Evolutionary conservation across 2,888 invertebrate genomes (phyloP).

Genomic region (Litoditis marina): DNA sequence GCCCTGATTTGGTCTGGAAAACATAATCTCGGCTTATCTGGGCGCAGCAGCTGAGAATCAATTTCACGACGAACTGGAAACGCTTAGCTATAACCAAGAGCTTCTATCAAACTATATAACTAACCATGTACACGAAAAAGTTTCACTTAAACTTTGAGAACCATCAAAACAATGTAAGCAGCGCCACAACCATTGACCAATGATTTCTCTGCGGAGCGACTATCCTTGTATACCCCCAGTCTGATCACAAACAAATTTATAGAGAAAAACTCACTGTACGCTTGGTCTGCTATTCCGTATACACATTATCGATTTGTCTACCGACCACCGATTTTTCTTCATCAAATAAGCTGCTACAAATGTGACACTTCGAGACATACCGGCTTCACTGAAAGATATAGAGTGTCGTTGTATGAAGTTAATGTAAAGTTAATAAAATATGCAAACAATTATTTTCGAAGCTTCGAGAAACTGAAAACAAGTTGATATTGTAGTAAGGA

Average conservation of each 20-base stretch:
- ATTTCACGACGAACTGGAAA: too few species aligned
- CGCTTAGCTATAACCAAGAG: too few species aligned
- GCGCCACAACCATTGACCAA: too few species aligned
- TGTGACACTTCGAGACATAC: slow-evolving; percentile 47
- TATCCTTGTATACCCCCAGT: too few species aligned
- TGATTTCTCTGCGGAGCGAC: too few species aligned
- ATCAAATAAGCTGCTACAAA: slow-evolving; percentile 51
- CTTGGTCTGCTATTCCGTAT: slow-evolving; percentile 37
- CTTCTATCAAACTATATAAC: too few species aligned
- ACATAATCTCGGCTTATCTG: background rate
- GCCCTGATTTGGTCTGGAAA: slow-evolving; percentile 26
- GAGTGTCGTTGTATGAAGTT: background rate
- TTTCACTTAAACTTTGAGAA: too few species aligned
- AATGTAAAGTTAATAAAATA: too few species aligned
- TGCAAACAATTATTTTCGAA: background rate
- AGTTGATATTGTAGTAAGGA: too few species aligned
- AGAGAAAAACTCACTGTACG: slow-evolving; percentile 27
- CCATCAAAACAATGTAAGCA: too few species aligned
- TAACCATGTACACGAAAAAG: too few species aligned
- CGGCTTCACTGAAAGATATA: slow-evolving; percentile 50
- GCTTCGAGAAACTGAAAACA: background rate
- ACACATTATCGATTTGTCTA: slow-evolving; percentile 38
- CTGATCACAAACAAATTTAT: background rate
- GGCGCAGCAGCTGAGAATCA: too few species aligned
- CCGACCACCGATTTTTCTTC: slow-evolving; percentile 36